Evolutionary conservation across 2,113 vertebrate genomes (phyloP).

Genomic region (Microcebus lehilahytsara): DNA sequence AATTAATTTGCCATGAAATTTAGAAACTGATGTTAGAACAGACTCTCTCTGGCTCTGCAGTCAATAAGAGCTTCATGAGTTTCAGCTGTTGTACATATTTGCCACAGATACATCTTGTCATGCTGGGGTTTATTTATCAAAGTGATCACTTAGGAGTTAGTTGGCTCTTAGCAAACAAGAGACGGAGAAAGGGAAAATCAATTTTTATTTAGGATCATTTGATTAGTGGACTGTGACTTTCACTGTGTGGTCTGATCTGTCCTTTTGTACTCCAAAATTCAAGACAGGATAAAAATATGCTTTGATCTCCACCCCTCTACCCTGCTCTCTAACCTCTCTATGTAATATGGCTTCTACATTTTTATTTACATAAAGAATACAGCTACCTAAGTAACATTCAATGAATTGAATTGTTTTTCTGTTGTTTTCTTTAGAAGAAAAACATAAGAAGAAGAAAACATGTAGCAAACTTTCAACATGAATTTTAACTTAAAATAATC

Average conservation of each 20-base stretch:
- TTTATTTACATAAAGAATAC: neutral
- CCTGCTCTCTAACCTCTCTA: neutral
- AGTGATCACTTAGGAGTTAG: neutral
- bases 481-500: slow-evolving; percentile 12
- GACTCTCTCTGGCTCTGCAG: neutral
- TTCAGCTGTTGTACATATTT: neutral
- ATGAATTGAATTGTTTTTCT: neutral
- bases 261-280: neutral
- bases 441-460: neutral
- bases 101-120: slow-evolving; percentile 28
- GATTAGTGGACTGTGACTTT: neutral
- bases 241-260: neutral
- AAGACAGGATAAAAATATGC: neutral
- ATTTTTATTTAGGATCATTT: neutral
- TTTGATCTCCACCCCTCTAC: neutral
- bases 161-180: neutral
- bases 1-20: neutral
- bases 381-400: neutral
- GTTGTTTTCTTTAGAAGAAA: slow-evolving; percentile 36
- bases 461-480: neutral
- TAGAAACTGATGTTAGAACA: neutral
- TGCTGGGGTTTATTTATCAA: slow-evolving; percentile 30
- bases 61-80: neutral
- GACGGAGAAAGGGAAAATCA: neutral
- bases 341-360: neutral